Conservation (phyloP, 2,797 vertebrate genomes). For the Strix occidentalis region DNA sequence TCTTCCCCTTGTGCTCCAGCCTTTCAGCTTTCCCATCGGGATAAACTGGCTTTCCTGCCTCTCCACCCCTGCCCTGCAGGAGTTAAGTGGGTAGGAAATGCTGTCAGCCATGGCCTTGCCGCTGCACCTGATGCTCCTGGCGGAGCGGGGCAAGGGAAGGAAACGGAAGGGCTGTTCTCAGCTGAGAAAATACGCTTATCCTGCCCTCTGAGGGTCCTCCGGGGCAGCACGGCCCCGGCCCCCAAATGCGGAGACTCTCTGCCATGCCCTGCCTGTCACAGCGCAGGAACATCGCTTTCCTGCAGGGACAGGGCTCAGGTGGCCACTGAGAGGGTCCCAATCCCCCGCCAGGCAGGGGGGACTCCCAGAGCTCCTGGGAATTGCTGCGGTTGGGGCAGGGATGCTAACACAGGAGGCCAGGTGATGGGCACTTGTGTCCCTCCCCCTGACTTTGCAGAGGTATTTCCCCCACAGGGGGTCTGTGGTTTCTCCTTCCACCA, state of each 20-base stretch:
- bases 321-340: not conserved
- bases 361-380: not conserved
- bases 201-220: not conserved
- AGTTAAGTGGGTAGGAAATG: slow-evolving; percentile 60
- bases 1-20: not conserved
- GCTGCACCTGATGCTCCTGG: slow-evolving; percentile 67
- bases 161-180: slow-evolving; percentile 67
- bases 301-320: not conserved
- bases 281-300: not conserved
- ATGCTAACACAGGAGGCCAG: not conserved
- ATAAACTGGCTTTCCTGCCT: not conserved
- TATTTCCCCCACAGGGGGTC: not conserved
- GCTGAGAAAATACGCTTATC: slow-evolving; percentile 58
- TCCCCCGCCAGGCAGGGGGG: fast-evolving
- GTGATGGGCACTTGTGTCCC: not conserved
- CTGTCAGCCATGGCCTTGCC: slow-evolving; percentile 35
- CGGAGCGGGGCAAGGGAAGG: slow-evolving; percentile 26
- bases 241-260: not conserved
- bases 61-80: not conserved
- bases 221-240: not conserved
- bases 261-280: not conserved
- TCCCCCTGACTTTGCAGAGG: fast-evolving
- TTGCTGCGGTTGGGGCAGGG: fast-evolving
- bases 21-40: not conserved
- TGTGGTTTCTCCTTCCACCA: not conserved